These are phyloP conservation scores for Lasioglossum leucozonium DNA, from an alignment of 2,888 invertebrate genomes.

Conservation along the genomic window DNA sequence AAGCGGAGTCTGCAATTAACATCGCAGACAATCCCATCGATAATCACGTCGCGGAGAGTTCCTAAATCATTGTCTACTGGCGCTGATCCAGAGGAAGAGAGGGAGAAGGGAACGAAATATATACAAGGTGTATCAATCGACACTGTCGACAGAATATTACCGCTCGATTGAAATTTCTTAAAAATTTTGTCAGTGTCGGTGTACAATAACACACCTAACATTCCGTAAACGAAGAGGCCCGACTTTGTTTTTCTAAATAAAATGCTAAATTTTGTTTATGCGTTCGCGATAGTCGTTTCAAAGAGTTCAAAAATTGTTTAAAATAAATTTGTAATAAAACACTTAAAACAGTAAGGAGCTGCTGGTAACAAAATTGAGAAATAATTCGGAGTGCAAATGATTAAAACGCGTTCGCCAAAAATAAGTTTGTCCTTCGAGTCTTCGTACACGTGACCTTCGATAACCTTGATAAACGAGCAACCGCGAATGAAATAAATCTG, in stretches of 20 bases:
- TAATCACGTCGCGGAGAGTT: slow-evolving; percentile 22
- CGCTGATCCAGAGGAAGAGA: slow-evolving; percentile 1
- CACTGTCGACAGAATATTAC: neutral
- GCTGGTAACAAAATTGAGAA: too few species aligned
- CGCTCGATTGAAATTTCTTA: neutral
- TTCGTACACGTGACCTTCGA: neutral
- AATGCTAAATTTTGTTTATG: neutral
- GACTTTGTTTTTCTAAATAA: neutral
- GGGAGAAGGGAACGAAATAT: neutral
- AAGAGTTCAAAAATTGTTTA: too few species aligned
- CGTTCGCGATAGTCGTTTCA: neutral
- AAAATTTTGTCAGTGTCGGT: neutral
- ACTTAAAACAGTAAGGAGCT: too few species aligned
- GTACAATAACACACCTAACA: too few species aligned
- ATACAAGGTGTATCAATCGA: neutral
- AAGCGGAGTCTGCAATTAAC: slow-evolving; percentile 20
- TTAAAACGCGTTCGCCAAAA: too few species aligned
- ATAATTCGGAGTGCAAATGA: too few species aligned
- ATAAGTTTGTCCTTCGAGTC: neutral
- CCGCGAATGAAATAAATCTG: neutral
- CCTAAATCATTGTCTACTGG: slow-evolving; percentile 56
- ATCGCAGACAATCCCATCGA: neutral
- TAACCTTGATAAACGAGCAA: neutral
- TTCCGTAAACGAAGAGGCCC: neutral
- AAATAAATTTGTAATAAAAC: too few species aligned